Base-by-base conservation (phyloP, 2,888 invertebrate genomes). In the Subacronicta megacephala region DNA sequence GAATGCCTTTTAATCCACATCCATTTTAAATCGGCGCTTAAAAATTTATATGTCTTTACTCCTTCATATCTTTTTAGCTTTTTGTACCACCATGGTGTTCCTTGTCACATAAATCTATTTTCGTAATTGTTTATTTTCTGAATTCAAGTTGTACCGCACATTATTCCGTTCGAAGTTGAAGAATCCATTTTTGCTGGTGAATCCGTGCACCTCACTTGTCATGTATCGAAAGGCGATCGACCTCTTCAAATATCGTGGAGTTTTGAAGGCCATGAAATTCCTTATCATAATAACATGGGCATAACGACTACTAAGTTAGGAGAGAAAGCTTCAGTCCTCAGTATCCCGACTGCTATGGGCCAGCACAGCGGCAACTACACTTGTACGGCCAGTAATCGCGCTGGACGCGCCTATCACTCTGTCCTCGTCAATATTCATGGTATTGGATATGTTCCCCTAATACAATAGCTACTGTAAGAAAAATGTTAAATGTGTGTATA, bases 201-300 rank as follows among this genome's bases (percentile, higher is more conserved):
- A 84, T 95, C 95, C 65, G 95, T 95, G 56, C 96, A 96, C 70
- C 92, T 96, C 52, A 95, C 95, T 66, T 96, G 96, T 84, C 95
- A 96, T 76, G 95, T 96, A 53, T 95, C 95, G 45, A 96, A 96
- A 84, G 96, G 97, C 66, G 97, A 97, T 88, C 90, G 95, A 49
- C 97, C 97, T 41, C 92, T 97, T 72, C 95, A 95, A 80, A 96
- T 97, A 74, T 90, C 93, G 43, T 97, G 97, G 97, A 95, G 92
- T 77, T 95, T 96, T 83, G 96, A 96, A 83, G 96, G 95, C 79
- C 90, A 94, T 64, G 94, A 95, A 58, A 95, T 96, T 83, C 92
- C 94, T 77, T 95, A 89, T 84, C 92, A 92, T 72, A 90, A 92
- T 81, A 93, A 89, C 73, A 90, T 90, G 89, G 95, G 95, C 59